Evolutionary conservation across 2,113 vertebrate genomes (phyloP).

Genomic region (Otus sunia): DNA sequence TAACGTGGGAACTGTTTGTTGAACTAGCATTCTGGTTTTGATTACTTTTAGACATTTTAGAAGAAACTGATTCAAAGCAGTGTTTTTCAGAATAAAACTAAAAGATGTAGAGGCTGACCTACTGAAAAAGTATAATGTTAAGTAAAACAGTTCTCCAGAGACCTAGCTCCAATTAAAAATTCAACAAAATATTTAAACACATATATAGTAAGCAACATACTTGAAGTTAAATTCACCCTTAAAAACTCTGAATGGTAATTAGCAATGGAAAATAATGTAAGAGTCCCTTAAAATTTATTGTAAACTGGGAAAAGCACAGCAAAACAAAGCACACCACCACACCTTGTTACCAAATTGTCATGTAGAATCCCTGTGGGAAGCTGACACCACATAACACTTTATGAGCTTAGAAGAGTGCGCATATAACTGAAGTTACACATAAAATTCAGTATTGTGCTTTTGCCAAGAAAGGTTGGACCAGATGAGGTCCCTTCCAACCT

Average conservation of each 20-base stretch:
- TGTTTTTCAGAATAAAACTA: not conserved
- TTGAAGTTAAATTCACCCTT: not conserved
- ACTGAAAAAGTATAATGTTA: not conserved
- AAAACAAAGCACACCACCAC: not conserved
- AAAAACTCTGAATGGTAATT: not conserved
- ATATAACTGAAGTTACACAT: not conserved
- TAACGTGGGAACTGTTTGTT: not conserved
- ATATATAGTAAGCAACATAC: not conserved
- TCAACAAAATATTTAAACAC: not conserved
- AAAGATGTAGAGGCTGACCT: not conserved
- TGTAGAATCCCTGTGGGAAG: not conserved
- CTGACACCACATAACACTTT: not conserved
- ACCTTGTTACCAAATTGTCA: not conserved
- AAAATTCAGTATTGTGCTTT: not conserved
- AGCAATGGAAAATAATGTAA: not conserved
- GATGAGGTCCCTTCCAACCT: too few species aligned
- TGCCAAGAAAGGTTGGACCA: too few species aligned
- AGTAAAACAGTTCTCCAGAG: not conserved
- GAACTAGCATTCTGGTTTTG: not conserved
- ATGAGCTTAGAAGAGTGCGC: rapidly evolving
- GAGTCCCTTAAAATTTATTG: not conserved
- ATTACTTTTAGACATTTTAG: not conserved
- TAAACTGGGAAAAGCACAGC: not conserved
- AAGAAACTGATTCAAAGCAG: not conserved
- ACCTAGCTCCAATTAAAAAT: not conserved